Conservation (phyloP, 2,113 vertebrate genomes). For the Eclectus roratus region DNA sequence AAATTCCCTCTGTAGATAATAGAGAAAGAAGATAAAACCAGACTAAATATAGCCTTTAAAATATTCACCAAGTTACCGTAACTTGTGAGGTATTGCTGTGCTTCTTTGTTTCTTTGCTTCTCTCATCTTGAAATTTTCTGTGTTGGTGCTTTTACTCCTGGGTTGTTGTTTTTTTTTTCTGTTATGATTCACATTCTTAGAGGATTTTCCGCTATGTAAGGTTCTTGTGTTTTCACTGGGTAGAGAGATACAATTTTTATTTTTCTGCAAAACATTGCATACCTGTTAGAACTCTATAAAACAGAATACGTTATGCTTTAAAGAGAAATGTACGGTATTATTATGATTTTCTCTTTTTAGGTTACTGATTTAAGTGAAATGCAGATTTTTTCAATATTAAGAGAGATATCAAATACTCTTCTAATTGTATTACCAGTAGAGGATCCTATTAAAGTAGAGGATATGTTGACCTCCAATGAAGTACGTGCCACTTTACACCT, state of each 20-base stretch:
- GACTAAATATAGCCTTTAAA: not conserved
- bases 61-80: not conserved
- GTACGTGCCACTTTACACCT: slow-evolving; percentile 43
- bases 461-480: slow-evolving; percentile 78
- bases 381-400: slow-evolving; percentile 75
- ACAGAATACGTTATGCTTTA: not conserved
- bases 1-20: not conserved
- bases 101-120: not conserved
- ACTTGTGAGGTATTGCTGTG: not conserved
- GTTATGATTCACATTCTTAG: not conserved
- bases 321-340: not conserved
- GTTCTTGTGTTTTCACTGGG: not conserved
- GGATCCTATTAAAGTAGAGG: slow-evolving; percentile 54
- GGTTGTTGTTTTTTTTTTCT: not conserved
- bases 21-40: not conserved
- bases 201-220: not conserved
- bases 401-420: slow-evolving; percentile 78
- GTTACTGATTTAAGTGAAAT: slow-evolving; percentile 76
- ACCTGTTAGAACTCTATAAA: not conserved
- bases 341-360: slow-evolving; percentile 57
- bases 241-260: not conserved
- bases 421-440: slow-evolving; percentile 76
- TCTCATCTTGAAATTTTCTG: not conserved
- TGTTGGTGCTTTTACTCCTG: not conserved
- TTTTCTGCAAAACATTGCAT: not conserved